Conservation (phyloP, 2,888 invertebrate species). For the Orthosia gothica region DNA sequence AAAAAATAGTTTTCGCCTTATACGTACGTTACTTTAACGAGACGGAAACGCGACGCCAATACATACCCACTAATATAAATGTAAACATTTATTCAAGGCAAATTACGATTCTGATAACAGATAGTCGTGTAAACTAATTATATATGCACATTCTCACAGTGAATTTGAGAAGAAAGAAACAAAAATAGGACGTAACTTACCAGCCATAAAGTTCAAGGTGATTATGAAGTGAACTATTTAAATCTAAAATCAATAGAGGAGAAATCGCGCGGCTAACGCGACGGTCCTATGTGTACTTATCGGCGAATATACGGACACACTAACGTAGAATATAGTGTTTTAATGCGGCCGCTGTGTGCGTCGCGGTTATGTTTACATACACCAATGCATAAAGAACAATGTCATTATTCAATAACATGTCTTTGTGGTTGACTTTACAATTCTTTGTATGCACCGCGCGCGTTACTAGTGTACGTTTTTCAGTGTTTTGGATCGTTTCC, state of each 20-base stretch:
- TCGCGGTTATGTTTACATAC: constrained; percentile 82
- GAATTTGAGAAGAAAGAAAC: constrained; percentile 58
- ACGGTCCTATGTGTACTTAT: constrained; percentile 83
- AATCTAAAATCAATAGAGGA: constrained; percentile 88
- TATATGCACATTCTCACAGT: constrained; percentile 62
- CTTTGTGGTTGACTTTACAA: constrained; percentile 74
- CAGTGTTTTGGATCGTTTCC: constrained; percentile 74
- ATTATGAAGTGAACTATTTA: constrained; percentile 76
- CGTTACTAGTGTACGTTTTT: constrained; percentile 68
- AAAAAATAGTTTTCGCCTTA: constrained; percentile 54
- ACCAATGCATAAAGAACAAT: constrained; percentile 84
- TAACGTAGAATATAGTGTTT: constrained; percentile 69
- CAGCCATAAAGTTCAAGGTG: constrained; percentile 89
- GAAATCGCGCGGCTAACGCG: constrained; percentile 84
- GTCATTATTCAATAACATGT: constrained; percentile 85
- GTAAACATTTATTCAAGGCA: constrained; percentile 75
- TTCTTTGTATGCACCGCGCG: constrained; percentile 77
- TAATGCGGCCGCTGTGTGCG: constrained; percentile 74
- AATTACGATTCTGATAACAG: constrained; percentile 72
- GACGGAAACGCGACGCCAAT: constrained; percentile 60
- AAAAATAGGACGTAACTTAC: constrained; percentile 77
- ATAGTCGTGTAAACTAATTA: constrained; percentile 67
- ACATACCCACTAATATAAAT: constrained; percentile 54
- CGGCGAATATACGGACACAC: constrained; percentile 80
- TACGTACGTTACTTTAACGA: constrained; percentile 57